phyloP scores from a whole-genome alignment of 2,113 vertebrate species.

The Albula glossodonta region DNA sequence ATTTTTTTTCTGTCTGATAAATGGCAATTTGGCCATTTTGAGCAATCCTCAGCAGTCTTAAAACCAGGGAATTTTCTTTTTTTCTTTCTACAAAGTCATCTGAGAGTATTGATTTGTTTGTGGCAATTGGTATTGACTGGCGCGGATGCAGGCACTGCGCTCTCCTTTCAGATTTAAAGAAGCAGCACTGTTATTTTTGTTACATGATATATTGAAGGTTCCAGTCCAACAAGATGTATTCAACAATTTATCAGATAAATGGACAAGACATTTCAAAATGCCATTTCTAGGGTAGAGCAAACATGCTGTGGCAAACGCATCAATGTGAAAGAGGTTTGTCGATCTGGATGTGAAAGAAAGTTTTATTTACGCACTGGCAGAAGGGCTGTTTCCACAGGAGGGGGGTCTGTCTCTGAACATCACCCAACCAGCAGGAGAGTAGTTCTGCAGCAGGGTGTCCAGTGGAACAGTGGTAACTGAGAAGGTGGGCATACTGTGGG shows the following conservation, averaged over 20 bases:
- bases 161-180: conserved; percentile 71
- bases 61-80: conserved; percentile 64
- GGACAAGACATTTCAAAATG: conserved; percentile 15
- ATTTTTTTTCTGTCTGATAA: conserved; percentile 9
- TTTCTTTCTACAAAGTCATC: conserved; percentile 70
- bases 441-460: too few relatives aligned
- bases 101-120: conserved; percentile 70
- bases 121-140: conserved; percentile 83
- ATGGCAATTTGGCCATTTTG: conserved; percentile 67
- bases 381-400: not conserved
- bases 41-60: conserved; percentile 59
- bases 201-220: not conserved
- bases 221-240: conserved; percentile 18
- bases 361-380: not conserved
- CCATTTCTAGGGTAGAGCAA: not conserved
- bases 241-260: conserved; percentile 29
- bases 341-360: not conserved
- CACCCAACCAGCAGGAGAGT: too few relatives aligned
- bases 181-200: conserved; percentile 48
- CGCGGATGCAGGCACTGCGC: conserved; percentile 60
- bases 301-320: conserved; percentile 1
- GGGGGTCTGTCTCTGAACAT: too few relatives aligned
- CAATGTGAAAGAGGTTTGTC: not conserved
- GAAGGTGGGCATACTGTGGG: too few relatives aligned
- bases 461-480: too few relatives aligned